Evolutionary conservation across 2,113 vertebrate genomes (phyloP).

Genomic region (Peromyscus maniculatus): DNA sequence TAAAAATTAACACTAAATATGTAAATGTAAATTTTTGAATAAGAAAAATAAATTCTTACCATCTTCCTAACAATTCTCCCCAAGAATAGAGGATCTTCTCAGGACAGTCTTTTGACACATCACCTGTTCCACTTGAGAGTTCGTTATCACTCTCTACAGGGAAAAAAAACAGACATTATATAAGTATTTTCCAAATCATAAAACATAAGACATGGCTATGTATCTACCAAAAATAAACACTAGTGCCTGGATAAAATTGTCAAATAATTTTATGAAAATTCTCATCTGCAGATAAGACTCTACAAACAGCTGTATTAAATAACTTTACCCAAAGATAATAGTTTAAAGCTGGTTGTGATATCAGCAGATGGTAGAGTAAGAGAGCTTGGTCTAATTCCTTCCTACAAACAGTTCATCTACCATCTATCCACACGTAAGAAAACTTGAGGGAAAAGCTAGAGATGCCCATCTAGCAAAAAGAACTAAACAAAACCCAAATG

Average conservation of each 20-base stretch:
- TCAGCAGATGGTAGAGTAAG: neutral
- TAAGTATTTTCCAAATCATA: conserved; percentile 35
- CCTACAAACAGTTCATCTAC: neutral
- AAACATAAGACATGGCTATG: conserved; percentile 55
- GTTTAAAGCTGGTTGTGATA: conserved; percentile 17
- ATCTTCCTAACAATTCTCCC: conserved; percentile 96
- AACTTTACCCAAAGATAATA: conserved; percentile 35
- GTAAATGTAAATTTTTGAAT: conserved; percentile 61
- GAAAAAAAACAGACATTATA: conserved; percentile 34
- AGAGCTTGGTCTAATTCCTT: neutral
- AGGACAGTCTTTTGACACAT: conserved; percentile 99
- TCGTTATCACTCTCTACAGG: conserved; percentile 97
- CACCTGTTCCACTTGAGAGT: conserved; percentile 97
- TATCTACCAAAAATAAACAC: conserved; percentile 11
- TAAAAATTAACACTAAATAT: conserved; percentile 55
- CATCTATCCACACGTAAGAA: neutral
- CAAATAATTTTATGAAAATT: conserved; percentile 58
- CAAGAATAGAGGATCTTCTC: conserved; percentile 99
- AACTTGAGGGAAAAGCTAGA: neutral
- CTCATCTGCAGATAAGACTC: neutral
- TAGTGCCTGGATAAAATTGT: neutral
- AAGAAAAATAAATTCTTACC: conserved; percentile 88
- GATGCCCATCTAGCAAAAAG: neutral
- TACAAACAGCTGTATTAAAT: neutral
- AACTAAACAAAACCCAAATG: neutral